Evolutionary conservation across 2,113 vertebrate species (phyloP), one percentile per base, ranked within the genome.

Genomic region (Geococcyx californianus): DNA sequence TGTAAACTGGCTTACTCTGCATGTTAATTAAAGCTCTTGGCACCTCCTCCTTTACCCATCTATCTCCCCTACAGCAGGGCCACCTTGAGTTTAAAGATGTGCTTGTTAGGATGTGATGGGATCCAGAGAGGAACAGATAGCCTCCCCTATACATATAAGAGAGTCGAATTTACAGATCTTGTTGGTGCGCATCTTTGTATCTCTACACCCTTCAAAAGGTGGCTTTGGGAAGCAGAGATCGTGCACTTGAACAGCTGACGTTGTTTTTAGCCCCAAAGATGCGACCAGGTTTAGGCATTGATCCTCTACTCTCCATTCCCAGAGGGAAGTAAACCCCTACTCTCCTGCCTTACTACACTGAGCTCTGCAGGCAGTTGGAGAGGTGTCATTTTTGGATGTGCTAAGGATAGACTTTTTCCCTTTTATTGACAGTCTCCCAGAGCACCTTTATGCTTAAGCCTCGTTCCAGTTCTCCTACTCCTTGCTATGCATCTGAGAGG

Each of bases 51-150:
- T 93, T 89, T 75, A 77, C 42, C 55, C 73, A 92, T 92, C 63
- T 83, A 74, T 93, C 90, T 92, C 72, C 42, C 17, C 51, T 86
- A 25, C 58, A 77, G 67, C 76, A 88, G 88, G 92, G 94, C 94
- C 88, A 92, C 95, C 82, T 89, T 94, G 87, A 94, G 82, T 95
- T 94, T 95, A 94, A 87, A 93, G 95, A 95, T 90, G 91, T 88
- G 84, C 54, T 93, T 87, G 49, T 93, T 89, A 89, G 70, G 75
- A 67, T 87, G 74, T 68, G 89, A 77, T 81, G 74, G 64, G 84
- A 83, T 90, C 49, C 84, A 76, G 82, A 66, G 64, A 72, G 59
- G 36, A 85, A 15, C 14, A 80, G 36, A 40, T 26, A 52, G n/a
- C 66, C 36, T 79, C 17, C 40, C 58, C 40, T 66, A 15, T 34